A percentile compares a stretch with the other conserved stretches of the same genome.
These are phyloP conservation scores for Lates japonicus DNA, from an alignment of 2,797 vertebrate species.

Conservation along the genomic window DNA sequence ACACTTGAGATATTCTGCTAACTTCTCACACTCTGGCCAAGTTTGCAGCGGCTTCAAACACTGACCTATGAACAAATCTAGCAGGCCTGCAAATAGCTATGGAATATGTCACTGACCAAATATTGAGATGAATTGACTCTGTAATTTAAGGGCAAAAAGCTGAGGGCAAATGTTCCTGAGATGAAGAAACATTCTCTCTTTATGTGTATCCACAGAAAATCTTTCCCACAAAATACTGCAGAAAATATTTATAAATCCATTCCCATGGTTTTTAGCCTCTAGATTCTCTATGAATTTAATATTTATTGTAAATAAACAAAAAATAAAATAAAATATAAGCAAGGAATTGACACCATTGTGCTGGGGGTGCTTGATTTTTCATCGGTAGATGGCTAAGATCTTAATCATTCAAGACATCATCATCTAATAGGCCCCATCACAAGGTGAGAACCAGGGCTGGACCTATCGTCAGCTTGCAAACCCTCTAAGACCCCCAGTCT, in stretches of 20 bases:
- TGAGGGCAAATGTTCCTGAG: not conserved
- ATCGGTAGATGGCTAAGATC: not conserved
- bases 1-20: not conserved
- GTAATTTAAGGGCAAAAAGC: slow-evolving; percentile 25
- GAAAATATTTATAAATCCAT: not conserved
- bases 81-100: slow-evolving; percentile 11
- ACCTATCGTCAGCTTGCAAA: not conserved
- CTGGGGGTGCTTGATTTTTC: not conserved
- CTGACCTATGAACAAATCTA: slow-evolving; percentile 24
- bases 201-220: not conserved
- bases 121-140: slow-evolving; percentile 14
- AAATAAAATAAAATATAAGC: not conserved
- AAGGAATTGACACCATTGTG: not conserved
- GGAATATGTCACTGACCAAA: slow-evolving; percentile 32
- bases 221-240: not conserved
- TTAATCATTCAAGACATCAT: not conserved
- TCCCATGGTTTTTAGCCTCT: not conserved
- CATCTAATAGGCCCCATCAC: not conserved
- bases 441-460: not conserved
- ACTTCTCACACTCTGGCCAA: slow-evolving; percentile 24
- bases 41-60: slow-evolving; percentile 33
- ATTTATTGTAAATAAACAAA: not conserved
- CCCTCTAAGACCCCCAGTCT: not conserved
- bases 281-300: not conserved
- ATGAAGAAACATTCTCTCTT: slow-evolving; percentile 5